Evolutionary conservation across 1,140 invertebrate species (phyloP), one percentile per base, ranked within the genome.

Genomic region (Drosophila tristis): DNA sequence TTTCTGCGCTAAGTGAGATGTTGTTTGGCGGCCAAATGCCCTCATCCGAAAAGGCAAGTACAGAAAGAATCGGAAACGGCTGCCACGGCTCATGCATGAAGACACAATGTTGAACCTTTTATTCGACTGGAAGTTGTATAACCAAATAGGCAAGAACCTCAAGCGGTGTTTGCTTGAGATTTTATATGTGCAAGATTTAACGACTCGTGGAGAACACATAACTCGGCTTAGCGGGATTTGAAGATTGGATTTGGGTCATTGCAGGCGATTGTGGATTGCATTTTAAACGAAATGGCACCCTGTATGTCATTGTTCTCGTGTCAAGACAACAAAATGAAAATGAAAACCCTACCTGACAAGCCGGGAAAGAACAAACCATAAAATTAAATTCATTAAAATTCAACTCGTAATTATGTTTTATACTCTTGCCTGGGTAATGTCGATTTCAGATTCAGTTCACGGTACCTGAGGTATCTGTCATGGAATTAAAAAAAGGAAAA

Each of bases 121-220:
- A 20, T 20, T 20, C 20, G 20, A 20, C 1, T 20, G 1, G 2
- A 20, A 20, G 20, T 2, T 20, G 8, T 2, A 3, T 35, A n/a
- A n/a, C n/a, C n/a, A n/a, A n/a, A n/a, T n/a, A n/a, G n/a, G n/a
- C n/a, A n/a, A n/a, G n/a, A n/a, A n/a, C n/a, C n/a, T n/a, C n/a
- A n/a, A n/a, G n/a, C n/a, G n/a, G n/a, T n/a, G n/a, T n/a, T n/a
- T n/a, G n/a, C n/a, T n/a, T n/a, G n/a, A n/a, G n/a, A n/a, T n/a
- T 80, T 79, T 72, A 80, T 85, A 61, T 67, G 48, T 75, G 65
- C 75, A 70, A 75, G 80, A 81, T 74, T 78, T 74, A 74, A 81
- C 49, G 78, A 80, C 66, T 13, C 58, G 43, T 55, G 68, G 47
- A 61, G 59, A 25, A 79, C 59, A 39, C 11, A 39, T 13, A 13